Percentiles rank a stretch among this genome's conserved stretches.
phyloP scores from a whole-genome alignment of 64 coral and sea anemone genomes.

The Dendronephthya gigantea region DNA sequence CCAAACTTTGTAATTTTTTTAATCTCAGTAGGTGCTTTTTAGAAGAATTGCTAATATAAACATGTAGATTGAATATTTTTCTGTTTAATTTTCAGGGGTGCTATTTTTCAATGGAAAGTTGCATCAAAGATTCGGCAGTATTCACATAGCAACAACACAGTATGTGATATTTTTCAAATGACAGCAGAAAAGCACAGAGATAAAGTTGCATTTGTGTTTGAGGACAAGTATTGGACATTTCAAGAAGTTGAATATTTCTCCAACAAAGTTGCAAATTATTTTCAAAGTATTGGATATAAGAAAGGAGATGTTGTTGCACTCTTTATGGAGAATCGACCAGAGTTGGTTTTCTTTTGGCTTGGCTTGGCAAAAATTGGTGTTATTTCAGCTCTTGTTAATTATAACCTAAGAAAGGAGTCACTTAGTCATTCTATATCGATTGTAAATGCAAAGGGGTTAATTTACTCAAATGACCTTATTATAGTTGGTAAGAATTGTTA shows the following conservation, averaged over 20 bases:
- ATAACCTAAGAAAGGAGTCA: constrained; percentile 49
- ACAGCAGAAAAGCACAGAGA: constrained; percentile 32
- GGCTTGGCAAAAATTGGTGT: constrained; percentile 81
- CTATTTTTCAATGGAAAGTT: no score
- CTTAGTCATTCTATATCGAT: constrained; percentile 53
- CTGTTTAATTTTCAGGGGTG: no score
- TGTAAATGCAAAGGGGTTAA: constrained; percentile 42
- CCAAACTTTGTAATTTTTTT: no score
- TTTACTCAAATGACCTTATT: constrained; percentile 30
- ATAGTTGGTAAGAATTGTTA: constrained; percentile 37
- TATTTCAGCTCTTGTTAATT: constrained; percentile 60
- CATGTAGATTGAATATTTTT: no score
- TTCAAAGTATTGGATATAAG: constrained; percentile 59
- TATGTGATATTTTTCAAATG: constrained; percentile 48
- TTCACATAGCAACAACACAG: constrained; percentile 32
- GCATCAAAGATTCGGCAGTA: no score
- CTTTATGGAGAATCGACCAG: constrained; percentile 56
- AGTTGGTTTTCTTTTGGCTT: constrained; percentile 54
- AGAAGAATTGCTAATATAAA: no score
- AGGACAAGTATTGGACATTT: constrained; percentile 74
- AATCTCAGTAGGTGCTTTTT: no score
- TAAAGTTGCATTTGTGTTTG: constrained; percentile 67
- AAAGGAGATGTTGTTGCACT: constrained; percentile 77
- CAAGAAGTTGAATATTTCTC: constrained; percentile 61
- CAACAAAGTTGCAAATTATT: constrained; percentile 60